phyloP scores from a whole-genome alignment of 2,113 vertebrate genomes.

The Oxyura jamaicensis region DNA sequence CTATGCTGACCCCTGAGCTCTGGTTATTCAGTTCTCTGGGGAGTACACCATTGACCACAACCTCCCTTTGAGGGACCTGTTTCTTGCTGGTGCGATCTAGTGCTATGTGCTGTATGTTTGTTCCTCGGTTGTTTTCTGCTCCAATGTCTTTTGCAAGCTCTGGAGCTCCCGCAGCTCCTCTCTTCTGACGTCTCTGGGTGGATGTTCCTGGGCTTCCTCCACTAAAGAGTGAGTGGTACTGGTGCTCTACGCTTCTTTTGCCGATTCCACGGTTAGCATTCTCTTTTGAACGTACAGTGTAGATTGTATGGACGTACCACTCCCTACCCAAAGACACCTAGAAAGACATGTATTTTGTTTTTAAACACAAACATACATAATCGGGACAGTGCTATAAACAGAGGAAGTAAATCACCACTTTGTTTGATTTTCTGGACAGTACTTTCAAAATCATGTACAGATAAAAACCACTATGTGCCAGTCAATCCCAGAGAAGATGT shows the following conservation, averaged over 20 bases:
- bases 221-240: constrained; percentile 73
- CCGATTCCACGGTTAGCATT: constrained; percentile 81
- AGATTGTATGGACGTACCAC: constrained; percentile 95
- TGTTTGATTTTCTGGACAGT: background rate
- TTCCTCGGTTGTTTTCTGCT: constrained; percentile 83
- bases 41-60: constrained; percentile 61
- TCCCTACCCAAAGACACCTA: constrained; percentile 91
- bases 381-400: background rate
- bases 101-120: constrained; percentile 91
- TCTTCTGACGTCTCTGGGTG: constrained; percentile 55
- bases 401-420: background rate
- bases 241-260: constrained; percentile 88
- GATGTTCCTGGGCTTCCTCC: background rate
- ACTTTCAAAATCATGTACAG: background rate
- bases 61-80: constrained; percentile 60
- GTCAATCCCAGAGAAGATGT: background rate
- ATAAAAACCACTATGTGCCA: background rate
- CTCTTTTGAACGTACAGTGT: constrained; percentile 90
- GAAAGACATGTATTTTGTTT: constrained; percentile 12
- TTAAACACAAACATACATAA: background rate
- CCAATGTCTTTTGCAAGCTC: constrained; percentile 82
- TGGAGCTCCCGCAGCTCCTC: constrained; percentile 70
- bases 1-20: constrained; percentile 58
- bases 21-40: constrained; percentile 76
- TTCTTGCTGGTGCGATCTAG: constrained; percentile 79